phyloP scores from a whole-genome alignment of 2,888 invertebrate species.

The Argyresthia goedartella region DNA sequence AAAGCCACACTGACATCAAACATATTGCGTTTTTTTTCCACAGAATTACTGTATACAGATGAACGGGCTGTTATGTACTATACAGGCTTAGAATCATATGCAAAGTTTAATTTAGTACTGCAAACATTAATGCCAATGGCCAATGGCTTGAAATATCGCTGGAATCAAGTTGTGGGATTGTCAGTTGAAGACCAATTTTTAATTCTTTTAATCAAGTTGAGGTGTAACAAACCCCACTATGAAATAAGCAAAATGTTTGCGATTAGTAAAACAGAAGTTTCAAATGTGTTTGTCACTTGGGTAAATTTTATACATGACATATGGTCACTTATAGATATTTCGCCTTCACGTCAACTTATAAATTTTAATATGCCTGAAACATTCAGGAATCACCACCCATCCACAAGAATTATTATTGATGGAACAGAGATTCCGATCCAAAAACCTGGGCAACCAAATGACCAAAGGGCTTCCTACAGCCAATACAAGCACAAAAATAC shows the following conservation, averaged over 20 bases:
- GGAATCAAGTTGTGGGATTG: background rate
- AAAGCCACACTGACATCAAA: background rate
- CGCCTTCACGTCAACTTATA: background rate
- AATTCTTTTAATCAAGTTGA: conserved; percentile 1
- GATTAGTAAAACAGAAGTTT: background rate
- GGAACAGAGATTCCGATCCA: conserved; percentile 5
- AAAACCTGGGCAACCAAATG: background rate
- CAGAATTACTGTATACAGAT: background rate
- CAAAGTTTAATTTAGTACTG: background rate
- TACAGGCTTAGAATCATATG: background rate
- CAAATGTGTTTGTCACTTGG: background rate
- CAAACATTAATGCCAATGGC: background rate
- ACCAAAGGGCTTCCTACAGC: background rate
- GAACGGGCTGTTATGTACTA: background rate
- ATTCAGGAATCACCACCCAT: background rate
- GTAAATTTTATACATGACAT: background rate
- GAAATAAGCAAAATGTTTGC: conserved; percentile 1
- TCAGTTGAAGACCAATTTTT: background rate
- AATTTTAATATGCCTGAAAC: background rate
- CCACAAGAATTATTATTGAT: conserved; percentile 3
- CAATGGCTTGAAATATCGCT: background rate
- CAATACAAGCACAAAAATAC: conserved; percentile 3
- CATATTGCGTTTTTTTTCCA: background rate
- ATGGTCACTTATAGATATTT: background rate
- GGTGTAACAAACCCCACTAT: conserved; percentile 1